These are phyloP conservation scores for Semnornis frantzii DNA, from an alignment of 2,113 vertebrate genomes.

Conservation along the genomic window DNA sequence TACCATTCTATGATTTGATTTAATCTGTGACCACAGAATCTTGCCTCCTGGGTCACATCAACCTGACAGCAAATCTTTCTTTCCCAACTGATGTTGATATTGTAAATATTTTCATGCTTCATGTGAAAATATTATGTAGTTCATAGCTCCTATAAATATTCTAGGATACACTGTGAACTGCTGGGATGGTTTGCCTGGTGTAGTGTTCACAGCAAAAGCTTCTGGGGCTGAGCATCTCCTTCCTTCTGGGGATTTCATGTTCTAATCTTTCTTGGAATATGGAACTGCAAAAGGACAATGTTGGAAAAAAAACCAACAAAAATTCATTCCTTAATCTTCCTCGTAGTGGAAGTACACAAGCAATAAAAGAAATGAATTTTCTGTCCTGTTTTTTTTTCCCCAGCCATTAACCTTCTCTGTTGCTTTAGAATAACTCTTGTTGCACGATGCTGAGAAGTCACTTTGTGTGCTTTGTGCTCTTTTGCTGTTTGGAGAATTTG, in stretches of 20 bases:
- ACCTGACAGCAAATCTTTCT: slow-evolving; percentile 62
- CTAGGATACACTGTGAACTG: slow-evolving; percentile 67
- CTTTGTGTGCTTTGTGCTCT: no score
- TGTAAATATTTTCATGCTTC: slow-evolving; percentile 69
- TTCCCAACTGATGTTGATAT: slow-evolving; percentile 58
- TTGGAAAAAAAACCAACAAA: not conserved
- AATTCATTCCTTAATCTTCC: not conserved
- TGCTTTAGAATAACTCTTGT: not conserved
- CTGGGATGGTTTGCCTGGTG: slow-evolving; percentile 55
- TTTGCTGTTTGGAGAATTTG: not conserved
- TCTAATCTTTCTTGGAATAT: slow-evolving; percentile 30
- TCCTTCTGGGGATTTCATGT: slow-evolving; percentile 16
- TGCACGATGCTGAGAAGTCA: not conserved
- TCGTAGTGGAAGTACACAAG: not conserved
- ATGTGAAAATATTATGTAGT: slow-evolving; percentile 71
- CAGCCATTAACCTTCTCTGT: not conserved
- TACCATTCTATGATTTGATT: not conserved
- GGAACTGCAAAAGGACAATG: not conserved
- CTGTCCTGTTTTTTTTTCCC: not conserved
- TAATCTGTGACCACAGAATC: slow-evolving; percentile 59
- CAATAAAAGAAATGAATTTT: not conserved
- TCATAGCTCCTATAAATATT: slow-evolving; percentile 72
- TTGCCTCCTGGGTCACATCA: slow-evolving; percentile 44
- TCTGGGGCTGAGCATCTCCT: slow-evolving; percentile 39
- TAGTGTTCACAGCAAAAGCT: slow-evolving; percentile 53